phyloP scores from a whole-genome alignment of 2,797 vertebrate species.

The Lophotriccus pileatus region DNA sequence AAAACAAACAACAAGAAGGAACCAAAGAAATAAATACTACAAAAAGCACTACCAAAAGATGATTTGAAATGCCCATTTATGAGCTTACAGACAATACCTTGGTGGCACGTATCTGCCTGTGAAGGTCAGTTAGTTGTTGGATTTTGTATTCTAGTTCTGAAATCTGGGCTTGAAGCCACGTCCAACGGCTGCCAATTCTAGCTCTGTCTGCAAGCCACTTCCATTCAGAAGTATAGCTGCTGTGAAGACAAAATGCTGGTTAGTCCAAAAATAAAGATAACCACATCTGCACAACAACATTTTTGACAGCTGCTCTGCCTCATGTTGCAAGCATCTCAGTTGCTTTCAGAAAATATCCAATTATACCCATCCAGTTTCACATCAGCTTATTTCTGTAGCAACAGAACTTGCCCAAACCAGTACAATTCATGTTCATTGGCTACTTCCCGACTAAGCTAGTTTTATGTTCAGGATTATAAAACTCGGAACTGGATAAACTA shows the following conservation, averaged over 20 bases:
- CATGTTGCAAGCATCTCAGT: conserved; percentile 42
- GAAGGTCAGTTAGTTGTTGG: conserved; percentile 82
- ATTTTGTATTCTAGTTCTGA: conserved; percentile 88
- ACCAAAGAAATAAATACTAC: not conserved
- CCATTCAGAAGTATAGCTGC: conserved; percentile 80
- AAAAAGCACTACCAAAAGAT: conserved; percentile 3
- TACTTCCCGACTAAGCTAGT: not conserved
- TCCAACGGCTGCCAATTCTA: conserved; percentile 90
- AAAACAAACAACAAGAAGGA: not conserved
- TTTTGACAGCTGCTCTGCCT: conserved; percentile 60
- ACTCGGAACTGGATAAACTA: not conserved
- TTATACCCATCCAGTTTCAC: conserved; percentile 27
- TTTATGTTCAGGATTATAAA: not conserved
- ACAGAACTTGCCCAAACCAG: not conserved
- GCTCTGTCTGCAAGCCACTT: conserved; percentile 88
- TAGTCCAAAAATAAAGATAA: conserved; percentile 70
- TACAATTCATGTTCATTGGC: not conserved
- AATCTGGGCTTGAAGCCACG: conserved; percentile 90
- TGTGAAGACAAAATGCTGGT: conserved; percentile 74
- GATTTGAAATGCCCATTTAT: conserved; percentile 4
- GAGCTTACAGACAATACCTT: conserved; percentile 80
- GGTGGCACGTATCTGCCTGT: conserved; percentile 82
- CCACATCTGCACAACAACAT: conserved; percentile 59
- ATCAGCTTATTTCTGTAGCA: conserved; percentile 23
- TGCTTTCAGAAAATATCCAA: conserved; percentile 51